Evolutionary conservation across 23 tunicate genomes (phyloP), one percentile per base, ranked within the genome.

Genomic region (Trididemnum clinides): DNA sequence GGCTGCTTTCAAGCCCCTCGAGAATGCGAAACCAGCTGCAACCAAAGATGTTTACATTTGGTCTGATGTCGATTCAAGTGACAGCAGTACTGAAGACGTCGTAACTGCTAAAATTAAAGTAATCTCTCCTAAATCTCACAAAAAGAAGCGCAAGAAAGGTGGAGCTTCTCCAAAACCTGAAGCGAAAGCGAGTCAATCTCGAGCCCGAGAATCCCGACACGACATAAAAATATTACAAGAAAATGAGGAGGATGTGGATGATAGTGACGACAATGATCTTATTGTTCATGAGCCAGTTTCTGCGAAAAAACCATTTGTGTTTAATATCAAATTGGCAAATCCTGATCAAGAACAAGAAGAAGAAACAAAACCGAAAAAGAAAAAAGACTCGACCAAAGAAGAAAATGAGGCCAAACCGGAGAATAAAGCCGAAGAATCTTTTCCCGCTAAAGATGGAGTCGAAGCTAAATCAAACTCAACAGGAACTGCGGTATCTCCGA

Each of bases 261-360:
- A 69, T 5, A 69, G 38, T 74, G 80, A 74, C 25, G 87, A 83
- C 15, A 36, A 83, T 23, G 87, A 83, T 21, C 28, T 58, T 1
- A 23, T 33, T 10, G 49, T 83, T 36, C 87, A 83, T 38, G 87
- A 83, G 25, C 59, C 59, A 2, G 18, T 83, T 35, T 12, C 64
- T 20, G 26, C 49, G 27, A 83, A 83, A 44, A 83, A 83, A 30
- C 21, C 87, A n/a, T 83, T 83, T 49, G 79, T 66, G 22, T 83
- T 83, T 39, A 83, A 83, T 36, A 83, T 83, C 2, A 83, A 83
- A 39, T 79, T 83, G 2, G 79, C 87, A 1, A 83, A 83, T 21
- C 79, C 63, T 3, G 87, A 81, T 32, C 22, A 30, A 33, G 54
- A 30, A 21, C 38, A 29, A 5, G 71, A 54, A 26, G 50, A 31